These are phyloP conservation scores for Allobates femoralis DNA, from an alignment of 2,797 vertebrate species.

Conservation along the genomic window DNA sequence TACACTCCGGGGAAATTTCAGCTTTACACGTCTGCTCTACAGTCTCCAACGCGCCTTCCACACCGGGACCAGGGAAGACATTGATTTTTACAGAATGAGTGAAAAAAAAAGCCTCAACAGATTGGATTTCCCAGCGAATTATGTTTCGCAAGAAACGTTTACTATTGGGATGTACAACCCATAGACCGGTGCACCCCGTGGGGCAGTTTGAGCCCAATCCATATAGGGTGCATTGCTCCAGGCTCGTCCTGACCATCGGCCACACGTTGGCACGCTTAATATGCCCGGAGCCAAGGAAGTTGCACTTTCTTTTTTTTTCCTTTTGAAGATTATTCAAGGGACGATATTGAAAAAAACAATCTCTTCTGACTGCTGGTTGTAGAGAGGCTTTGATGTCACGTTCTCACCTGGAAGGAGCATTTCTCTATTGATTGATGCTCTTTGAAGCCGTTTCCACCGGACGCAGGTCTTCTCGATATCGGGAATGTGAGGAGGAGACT, in stretches of 20 bases:
- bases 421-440: slow-evolving; percentile 17
- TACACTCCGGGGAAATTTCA: background rate
- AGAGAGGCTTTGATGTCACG: slow-evolving; percentile 46
- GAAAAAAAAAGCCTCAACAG: background rate
- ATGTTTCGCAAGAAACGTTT: background rate
- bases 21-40: background rate
- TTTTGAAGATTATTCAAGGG: slow-evolving; percentile 30
- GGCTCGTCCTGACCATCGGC: background rate
- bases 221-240: background rate
- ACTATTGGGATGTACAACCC: background rate
- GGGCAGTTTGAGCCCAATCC: background rate
- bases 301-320: background rate
- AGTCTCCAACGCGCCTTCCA: background rate
- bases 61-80: background rate
- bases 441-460: slow-evolving; percentile 32
- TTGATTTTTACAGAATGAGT: background rate
- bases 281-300: background rate
- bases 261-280: fast-evolving
- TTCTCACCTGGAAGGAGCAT: slow-evolving; percentile 49
- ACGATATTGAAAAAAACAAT: background rate
- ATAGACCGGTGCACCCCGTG: background rate
- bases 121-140: background rate
- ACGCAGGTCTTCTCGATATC: background rate
- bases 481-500: background rate
- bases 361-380: background rate